A percentile compares a stretch with the other conserved stretches of the same genome.
Conservation (phyloP, 2,797 vertebrate genomes). For the Ciconia nigra region DNA sequence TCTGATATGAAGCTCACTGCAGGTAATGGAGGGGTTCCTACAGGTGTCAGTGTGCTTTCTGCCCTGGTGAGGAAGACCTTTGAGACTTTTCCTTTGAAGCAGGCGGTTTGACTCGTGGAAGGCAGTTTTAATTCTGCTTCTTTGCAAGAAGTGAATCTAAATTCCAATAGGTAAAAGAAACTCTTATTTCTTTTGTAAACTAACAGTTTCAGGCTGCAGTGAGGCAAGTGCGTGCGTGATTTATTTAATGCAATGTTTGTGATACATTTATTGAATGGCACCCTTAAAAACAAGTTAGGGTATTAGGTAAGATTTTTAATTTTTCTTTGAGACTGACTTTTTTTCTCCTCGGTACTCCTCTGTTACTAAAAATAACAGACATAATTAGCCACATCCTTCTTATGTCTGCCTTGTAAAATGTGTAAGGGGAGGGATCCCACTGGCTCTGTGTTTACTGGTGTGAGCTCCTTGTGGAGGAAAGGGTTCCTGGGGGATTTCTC, state of each 20-base stretch:
- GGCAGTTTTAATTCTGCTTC: not conserved
- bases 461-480: not conserved
- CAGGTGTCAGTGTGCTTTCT: not conserved
- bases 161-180: not conserved
- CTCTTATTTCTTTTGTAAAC: not conserved
- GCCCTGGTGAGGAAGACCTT: not conserved
- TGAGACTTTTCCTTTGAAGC: not conserved
- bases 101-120: not conserved
- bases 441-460: not conserved
- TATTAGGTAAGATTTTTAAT: not conserved
- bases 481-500: not conserved
- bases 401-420: not conserved
- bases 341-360: not conserved
- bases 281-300: not conserved
- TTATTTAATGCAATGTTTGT: not conserved
- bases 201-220: not conserved
- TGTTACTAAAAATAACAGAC: not conserved
- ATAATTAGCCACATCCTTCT: not conserved
- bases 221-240: not conserved
- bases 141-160: not conserved
- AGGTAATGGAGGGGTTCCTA: not conserved
- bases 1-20: not conserved
- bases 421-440: not conserved
- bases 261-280: not conserved
- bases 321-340: not conserved